Evolutionary conservation across 2,113 vertebrate genomes (phyloP).

Genomic region (Meriones unguiculatus): DNA sequence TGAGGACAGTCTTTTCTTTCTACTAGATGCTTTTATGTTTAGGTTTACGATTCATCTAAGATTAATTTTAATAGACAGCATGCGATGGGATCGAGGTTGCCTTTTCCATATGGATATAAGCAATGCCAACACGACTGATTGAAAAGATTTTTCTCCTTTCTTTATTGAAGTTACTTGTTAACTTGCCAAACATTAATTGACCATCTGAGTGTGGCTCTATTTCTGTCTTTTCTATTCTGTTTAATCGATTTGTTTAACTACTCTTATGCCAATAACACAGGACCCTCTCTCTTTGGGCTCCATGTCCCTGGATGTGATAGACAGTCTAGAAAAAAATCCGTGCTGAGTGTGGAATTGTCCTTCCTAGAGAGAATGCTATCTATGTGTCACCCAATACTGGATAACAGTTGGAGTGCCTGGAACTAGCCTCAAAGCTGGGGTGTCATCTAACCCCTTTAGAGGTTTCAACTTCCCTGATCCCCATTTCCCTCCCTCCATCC

Average conservation of each 20-base stretch:
- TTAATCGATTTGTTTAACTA: background rate
- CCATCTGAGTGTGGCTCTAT: background rate
- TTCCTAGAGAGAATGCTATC: background rate
- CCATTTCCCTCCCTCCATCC: background rate
- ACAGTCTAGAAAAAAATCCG: background rate
- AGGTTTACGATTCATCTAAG: constrained; percentile 43
- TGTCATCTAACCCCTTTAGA: background rate
- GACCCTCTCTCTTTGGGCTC: background rate
- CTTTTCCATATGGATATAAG: constrained; percentile 4
- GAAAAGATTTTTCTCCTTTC: constrained; percentile 33
- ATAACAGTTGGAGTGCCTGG: background rate
- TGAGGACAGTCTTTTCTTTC: background rate
- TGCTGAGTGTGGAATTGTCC: background rate
- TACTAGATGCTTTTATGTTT: constrained; percentile 46
- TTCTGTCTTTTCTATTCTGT: background rate
- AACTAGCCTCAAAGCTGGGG: background rate
- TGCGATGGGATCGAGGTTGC: background rate
- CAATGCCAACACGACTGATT: constrained; percentile 11
- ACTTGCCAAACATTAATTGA: constrained; percentile 59
- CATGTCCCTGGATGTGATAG: background rate
- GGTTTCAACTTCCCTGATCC: background rate
- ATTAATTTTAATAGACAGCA: constrained; percentile 36
- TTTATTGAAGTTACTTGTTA: constrained; percentile 33
- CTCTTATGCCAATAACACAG: background rate
- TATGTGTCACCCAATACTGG: background rate